Evolutionary conservation across 2,113 vertebrate genomes (phyloP).

Genomic region (Astatoreochromis straeleni): DNA sequence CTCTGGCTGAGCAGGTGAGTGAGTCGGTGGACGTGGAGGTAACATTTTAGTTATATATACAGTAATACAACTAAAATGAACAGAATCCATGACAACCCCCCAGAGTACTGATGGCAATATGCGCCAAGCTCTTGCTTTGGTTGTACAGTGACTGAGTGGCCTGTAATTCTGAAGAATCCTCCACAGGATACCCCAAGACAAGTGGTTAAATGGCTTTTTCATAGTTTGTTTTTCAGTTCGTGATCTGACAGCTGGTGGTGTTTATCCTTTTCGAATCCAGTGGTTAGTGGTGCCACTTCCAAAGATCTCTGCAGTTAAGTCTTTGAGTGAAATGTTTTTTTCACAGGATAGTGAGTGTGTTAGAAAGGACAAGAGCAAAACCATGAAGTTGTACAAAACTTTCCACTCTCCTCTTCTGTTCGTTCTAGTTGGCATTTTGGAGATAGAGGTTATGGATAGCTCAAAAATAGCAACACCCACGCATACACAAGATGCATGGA

Average conservation of each 20-base stretch:
- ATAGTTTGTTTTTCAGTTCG: neutral
- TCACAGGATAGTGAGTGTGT: neutral
- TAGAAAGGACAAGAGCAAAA: neutral
- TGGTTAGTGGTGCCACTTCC: neutral
- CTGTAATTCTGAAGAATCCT: neutral
- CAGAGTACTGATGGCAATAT: neutral
- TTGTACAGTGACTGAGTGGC: neutral
- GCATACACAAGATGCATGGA: neutral
- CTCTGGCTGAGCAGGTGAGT: neutral
- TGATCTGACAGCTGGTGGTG: neutral
- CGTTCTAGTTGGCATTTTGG: neutral
- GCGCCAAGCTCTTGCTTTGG: neutral
- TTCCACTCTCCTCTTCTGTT: neutral
- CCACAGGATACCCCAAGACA: neutral
- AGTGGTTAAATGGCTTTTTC: neutral
- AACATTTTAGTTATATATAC: neutral
- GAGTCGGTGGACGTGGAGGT: neutral
- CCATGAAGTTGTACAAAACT: neutral
- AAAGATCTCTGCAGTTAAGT: neutral
- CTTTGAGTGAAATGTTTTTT: neutral
- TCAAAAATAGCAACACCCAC: neutral
- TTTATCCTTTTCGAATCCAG: neutral
- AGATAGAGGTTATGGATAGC: neutral
- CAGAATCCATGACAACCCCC: neutral
- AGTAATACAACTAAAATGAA: neutral